Percentiles rank a stretch among this genome's conserved stretches.
Evolutionary conservation across 2,113 vertebrate genomes (phyloP).

Genomic region (Eira barbara): DNA sequence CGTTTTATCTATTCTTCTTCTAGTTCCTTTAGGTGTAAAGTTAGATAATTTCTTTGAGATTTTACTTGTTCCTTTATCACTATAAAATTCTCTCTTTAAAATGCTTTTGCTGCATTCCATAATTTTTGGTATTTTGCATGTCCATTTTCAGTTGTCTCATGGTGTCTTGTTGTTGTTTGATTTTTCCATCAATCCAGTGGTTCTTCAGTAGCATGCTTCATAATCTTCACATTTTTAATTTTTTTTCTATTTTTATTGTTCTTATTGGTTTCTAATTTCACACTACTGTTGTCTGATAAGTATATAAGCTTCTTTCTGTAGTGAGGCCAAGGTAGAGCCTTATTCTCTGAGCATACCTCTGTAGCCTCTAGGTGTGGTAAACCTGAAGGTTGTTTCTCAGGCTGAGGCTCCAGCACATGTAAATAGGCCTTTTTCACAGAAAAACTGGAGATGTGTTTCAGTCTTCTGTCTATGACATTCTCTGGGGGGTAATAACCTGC

Average conservation of each 20-base stretch:
- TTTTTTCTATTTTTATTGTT: neutral
- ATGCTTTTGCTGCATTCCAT: neutral
- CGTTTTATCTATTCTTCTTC: neutral
- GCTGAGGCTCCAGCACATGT: neutral
- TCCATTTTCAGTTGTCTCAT: neutral
- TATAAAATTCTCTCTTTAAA: neutral
- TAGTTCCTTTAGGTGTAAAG: neutral
- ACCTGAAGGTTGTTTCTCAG: neutral
- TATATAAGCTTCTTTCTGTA: neutral
- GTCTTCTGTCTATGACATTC: neutral
- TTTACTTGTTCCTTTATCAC: neutral
- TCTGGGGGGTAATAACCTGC: neutral
- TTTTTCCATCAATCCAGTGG: neutral
- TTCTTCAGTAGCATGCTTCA: neutral
- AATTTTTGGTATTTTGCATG: neutral
- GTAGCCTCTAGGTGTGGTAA: neutral
- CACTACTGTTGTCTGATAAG: neutral
- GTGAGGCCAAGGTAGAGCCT: neutral
- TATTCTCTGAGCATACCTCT: neutral
- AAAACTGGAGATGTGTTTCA: neutral
- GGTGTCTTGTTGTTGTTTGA: neutral
- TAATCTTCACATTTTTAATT: neutral
- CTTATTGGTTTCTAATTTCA: neutral
- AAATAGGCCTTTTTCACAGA: neutral
- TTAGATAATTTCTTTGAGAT: neutral